Conservation (phyloP, 2,113 vertebrate species). For the Rhinolophus ferrumequinum region DNA sequence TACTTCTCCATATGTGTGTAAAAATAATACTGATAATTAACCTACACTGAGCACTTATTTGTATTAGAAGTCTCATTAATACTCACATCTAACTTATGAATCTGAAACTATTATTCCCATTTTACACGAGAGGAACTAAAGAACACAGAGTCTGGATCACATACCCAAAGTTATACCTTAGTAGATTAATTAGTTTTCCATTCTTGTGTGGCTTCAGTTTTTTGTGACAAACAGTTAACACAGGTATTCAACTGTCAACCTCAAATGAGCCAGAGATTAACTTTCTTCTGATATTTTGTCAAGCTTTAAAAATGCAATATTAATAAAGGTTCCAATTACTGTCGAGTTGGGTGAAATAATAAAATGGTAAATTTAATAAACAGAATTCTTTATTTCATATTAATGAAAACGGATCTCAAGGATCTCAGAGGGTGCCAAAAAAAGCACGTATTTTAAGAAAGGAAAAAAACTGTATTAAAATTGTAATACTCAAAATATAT, state of each 20-base stretch:
- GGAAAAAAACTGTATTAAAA: too few relatives aligned
- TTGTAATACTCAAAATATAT: too few relatives aligned
- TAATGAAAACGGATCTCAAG: slow-evolving; percentile 1
- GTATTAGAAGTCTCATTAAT: not conserved
- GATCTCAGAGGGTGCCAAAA: too few relatives aligned
- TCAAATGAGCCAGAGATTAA: not conserved
- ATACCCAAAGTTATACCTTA: not conserved
- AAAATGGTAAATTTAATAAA: not conserved
- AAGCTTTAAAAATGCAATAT: not conserved
- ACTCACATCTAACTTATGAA: not conserved
- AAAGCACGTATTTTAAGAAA: too few relatives aligned
- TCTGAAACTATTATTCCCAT: not conserved
- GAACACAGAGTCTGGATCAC: not conserved
- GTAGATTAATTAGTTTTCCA: not conserved
- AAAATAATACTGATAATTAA: not conserved
- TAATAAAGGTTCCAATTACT: not conserved
- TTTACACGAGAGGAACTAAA: not conserved
- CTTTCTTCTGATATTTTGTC: not conserved
- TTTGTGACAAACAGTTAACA: not conserved
- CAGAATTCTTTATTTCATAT: not conserved
- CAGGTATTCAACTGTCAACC: not conserved
- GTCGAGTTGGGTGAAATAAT: not conserved
- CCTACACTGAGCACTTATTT: not conserved
- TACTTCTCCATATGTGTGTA: not conserved
- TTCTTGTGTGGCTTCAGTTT: not conserved